Evolutionary conservation across 1,140 invertebrate genomes (phyloP), one percentile per base, ranked within the genome.

Genomic region (Polyergus mexicanus): DNA sequence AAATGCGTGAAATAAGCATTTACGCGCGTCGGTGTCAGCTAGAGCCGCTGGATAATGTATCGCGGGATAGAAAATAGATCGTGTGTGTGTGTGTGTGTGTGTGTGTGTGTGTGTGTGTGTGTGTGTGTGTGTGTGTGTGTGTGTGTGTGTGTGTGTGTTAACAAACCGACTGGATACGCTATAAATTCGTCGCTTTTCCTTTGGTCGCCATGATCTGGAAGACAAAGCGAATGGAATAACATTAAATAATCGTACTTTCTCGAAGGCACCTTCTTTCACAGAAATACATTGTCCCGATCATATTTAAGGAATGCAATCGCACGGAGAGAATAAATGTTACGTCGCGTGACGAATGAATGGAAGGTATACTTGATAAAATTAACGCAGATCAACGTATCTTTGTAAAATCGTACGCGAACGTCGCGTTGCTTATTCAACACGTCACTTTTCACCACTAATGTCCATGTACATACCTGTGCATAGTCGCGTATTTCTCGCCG

Each of bases 1-100:
- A 83, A 83, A 83, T 60, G 78, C 78, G 66, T 83, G 78, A 83
- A 83, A 83, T 83, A 83, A 83, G 68, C 68, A 28, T 74, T 72
- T 83, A 83, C 35, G 19, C 25, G 54, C 25, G n/a, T 60, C 72
- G 35, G 35, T 19, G 44, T 44, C 58, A 16, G 16, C 32, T 16
- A 16, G 13, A 32, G 16, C 38, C 22, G 8, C 3, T 38, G 22
- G 4, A 77, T 71, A 65, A n/a, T 60, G 25, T 19, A 25, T 13
- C 22, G 38, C 54, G 32, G 11, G 6, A 16, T 16, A 1, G 47
- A 19, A 54, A 86, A 28, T 44, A 28, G 16, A 13, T 41, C 19
- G 10, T 13, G 3, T 44, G 10, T 65, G 60, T 35, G 41, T 65
- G 41, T 35, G 41, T 13, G 3, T 44, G 10, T 65, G 60, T 35